Evolutionary conservation across 2,113 vertebrate genomes (phyloP).

Genomic region (Rutilus rutilus): DNA sequence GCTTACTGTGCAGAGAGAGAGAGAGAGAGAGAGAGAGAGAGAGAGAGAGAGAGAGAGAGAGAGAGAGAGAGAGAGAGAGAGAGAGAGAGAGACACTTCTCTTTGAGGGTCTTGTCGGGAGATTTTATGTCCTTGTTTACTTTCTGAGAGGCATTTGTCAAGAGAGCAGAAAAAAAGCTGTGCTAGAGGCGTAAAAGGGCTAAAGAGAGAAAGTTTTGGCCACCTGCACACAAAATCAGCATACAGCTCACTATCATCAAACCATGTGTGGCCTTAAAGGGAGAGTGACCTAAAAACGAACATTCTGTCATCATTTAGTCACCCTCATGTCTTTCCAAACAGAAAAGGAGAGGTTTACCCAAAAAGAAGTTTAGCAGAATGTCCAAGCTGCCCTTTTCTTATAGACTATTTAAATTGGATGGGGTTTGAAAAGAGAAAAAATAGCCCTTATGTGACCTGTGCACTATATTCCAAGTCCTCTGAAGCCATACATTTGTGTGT

Average conservation of each 20-base stretch:
- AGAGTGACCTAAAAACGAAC: background rate
- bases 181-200: background rate
- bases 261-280: conserved; percentile 49
- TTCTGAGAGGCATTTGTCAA: conserved; percentile 67
- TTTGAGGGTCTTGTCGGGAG: conserved; percentile 56
- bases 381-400: background rate
- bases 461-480: background rate
- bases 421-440: background rate
- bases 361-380: background rate
- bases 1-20: background rate
- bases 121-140: conserved; percentile 65
- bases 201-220: conserved; percentile 63
- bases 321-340: background rate
- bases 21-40: too few relatives aligned
- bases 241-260: conserved; percentile 55
- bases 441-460: background rate
- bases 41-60: background rate
- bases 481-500: background rate
- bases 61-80: background rate
- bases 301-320: background rate
- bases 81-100: background rate
- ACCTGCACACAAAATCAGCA: conserved; percentile 60
- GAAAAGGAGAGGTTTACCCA: background rate
- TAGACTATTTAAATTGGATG: background rate
- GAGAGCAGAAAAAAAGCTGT: conserved; percentile 51